phyloP scores from a whole-genome alignment of 2,797 vertebrate species.

The Lithobates sylvaticus region DNA sequence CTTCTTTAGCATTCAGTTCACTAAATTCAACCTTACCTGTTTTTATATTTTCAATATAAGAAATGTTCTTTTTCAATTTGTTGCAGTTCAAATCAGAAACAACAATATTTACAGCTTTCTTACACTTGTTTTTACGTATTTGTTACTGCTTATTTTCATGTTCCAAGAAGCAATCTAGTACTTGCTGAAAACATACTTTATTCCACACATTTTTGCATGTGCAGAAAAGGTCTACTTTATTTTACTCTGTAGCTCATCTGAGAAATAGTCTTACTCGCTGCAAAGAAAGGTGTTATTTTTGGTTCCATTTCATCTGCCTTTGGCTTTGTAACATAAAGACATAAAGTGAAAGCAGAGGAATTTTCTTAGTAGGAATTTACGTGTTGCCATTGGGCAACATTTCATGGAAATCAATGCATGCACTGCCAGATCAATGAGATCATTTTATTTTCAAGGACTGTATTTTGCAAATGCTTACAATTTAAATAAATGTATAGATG shows the following conservation, averaged over 20 bases:
- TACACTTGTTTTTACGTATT: conserved; percentile 36
- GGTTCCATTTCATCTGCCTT: conserved; percentile 49
- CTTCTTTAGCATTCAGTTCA: neutral
- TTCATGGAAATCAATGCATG: conserved; percentile 57
- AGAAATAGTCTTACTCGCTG: conserved; percentile 31
- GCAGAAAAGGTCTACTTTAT: conserved; percentile 11
- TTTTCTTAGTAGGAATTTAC: conserved; percentile 51
- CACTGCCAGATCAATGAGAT: conserved; percentile 49
- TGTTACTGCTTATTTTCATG: conserved; percentile 27
- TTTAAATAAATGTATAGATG: conserved; percentile 44
- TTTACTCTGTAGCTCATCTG: conserved; percentile 2
- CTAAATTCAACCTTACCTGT: conserved; percentile 5
- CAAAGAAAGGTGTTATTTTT: conserved; percentile 39
- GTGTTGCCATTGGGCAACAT: conserved; percentile 55
- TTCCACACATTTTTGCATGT: conserved; percentile 25
- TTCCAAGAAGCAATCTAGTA: conserved; percentile 19
- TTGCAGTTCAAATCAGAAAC: conserved; percentile 17
- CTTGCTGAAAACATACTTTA: conserved; percentile 18
- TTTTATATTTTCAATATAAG: conserved; percentile 26
- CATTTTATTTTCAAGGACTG: conserved; percentile 46
- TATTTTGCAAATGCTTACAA: conserved; percentile 42
- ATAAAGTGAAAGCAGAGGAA: conserved; percentile 44
- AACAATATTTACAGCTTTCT: conserved; percentile 23
- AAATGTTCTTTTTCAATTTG: conserved; percentile 9
- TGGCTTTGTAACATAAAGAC: conserved; percentile 50